Conservation (phyloP, 2,113 vertebrate genomes). For the Semicossyphus pulcher region DNA sequence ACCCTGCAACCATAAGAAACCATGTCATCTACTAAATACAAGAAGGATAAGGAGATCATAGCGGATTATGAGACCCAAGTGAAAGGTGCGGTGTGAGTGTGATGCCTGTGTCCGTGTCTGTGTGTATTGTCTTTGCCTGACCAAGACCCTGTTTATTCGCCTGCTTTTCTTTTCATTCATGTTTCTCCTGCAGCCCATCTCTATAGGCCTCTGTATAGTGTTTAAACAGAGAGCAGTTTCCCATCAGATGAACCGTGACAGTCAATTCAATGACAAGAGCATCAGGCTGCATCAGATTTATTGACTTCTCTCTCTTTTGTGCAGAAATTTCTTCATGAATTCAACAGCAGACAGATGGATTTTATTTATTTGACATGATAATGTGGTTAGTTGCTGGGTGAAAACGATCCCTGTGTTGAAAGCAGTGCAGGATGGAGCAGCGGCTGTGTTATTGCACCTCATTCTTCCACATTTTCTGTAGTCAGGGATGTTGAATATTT, state of each 20-base stretch:
- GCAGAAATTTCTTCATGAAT: constrained; percentile 8
- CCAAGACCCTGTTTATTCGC: background rate
- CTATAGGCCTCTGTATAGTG: background rate
- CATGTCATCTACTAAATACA: constrained; percentile 93
- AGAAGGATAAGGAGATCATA: constrained; percentile 98
- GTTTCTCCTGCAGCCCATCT: background rate
- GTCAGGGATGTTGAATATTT: background rate
- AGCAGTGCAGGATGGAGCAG: constrained; percentile 65
- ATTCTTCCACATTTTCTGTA: constrained; percentile 76
- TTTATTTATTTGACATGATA: constrained; percentile 28
- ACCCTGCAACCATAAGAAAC: constrained; percentile 72
- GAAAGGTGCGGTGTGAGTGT: constrained; percentile 87
- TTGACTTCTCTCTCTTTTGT: background rate
- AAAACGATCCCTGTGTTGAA: constrained; percentile 67
- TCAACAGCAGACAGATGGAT: constrained; percentile 1
- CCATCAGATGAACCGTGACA: constrained; percentile 54
- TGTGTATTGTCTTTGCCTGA: constrained; percentile 32
- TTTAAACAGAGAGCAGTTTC: background rate
- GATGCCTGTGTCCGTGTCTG: constrained; percentile 14
- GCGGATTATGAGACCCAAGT: constrained; percentile 96
- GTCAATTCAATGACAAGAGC: constrained; percentile 36
- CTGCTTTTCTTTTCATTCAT: background rate
- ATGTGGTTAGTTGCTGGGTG: constrained; percentile 74
- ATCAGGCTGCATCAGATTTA: background rate
- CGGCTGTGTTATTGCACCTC: constrained; percentile 60